A percentile compares a stretch with the other conserved stretches of the same genome.
These are phyloP conservation scores for Trematomus loennbergii DNA, from an alignment of 2,113 vertebrate genomes.

Conservation along the genomic window DNA sequence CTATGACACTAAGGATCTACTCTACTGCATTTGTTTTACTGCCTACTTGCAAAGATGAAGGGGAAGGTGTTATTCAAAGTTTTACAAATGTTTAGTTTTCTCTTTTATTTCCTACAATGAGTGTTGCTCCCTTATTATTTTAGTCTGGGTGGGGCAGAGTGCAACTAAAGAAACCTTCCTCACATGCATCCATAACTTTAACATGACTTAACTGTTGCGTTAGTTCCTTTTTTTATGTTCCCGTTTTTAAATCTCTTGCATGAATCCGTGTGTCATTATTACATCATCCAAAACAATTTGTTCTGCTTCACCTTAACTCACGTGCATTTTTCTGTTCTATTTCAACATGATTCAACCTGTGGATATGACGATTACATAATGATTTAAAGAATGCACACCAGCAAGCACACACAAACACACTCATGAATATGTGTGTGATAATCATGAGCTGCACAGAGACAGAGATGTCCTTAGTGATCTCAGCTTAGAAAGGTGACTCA, in stretches of 20 bases:
- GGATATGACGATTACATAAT: conserved; percentile 6
- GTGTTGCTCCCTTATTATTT: not conserved
- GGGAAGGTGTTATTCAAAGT: not conserved
- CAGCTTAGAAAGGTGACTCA: conserved; percentile 68
- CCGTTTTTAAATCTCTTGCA: conserved; percentile 29
- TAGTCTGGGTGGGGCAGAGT: not conserved
- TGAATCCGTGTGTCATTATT: conserved; percentile 10
- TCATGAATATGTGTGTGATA: not conserved
- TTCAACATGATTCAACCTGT: conserved; percentile 19
- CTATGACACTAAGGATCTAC: not conserved
- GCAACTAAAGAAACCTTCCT: conserved; percentile 9
- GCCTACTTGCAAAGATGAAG: not conserved
- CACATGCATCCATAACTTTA: conserved; percentile 6
- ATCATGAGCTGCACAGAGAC: conserved; percentile 40
- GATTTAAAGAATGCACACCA: conserved; percentile 16
- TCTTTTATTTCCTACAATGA: not conserved
- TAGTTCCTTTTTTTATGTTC: conserved; percentile 47
- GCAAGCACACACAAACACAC: not conserved
- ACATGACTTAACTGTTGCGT: conserved; percentile 32
- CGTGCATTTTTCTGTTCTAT: conserved; percentile 27
- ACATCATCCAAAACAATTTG: conserved; percentile 7
- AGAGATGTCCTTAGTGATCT: conserved; percentile 60
- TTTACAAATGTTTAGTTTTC: not conserved
- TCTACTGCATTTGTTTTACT: not conserved
- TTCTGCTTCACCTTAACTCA: conserved; percentile 16